A percentile compares a stretch with the other conserved stretches of the same genome.
These are phyloP conservation scores for Solenodon paradoxus DNA, from an alignment of 2,113 vertebrate species.

Conservation along the genomic window DNA sequence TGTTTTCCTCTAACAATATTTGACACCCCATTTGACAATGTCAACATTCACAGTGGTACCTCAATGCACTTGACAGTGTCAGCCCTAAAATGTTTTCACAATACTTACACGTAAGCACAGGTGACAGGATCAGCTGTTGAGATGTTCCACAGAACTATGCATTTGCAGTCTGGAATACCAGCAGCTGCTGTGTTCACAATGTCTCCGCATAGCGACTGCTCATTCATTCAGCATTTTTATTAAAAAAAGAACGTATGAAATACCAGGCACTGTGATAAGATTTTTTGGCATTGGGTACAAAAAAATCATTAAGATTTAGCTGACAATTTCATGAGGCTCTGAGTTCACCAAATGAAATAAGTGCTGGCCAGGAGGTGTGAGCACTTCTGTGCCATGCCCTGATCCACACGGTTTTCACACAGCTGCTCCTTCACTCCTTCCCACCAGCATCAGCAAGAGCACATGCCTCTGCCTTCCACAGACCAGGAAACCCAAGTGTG, in stretches of 20 bases:
- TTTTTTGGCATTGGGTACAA: neutral
- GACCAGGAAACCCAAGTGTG: neutral
- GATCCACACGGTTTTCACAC: neutral
- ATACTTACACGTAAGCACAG: slow-evolving; percentile 19
- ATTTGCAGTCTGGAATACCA: neutral
- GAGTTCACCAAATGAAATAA: neutral
- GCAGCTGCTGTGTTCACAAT: neutral
- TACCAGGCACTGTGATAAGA: neutral
- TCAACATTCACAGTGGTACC: slow-evolving; percentile 59
- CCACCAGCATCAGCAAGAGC: neutral
- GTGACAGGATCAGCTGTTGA: slow-evolving; percentile 61
- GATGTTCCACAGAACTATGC: neutral
- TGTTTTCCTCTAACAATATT: slow-evolving; percentile 51
- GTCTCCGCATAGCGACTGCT: neutral
- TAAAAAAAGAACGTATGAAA: neutral
- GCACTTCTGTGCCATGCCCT: neutral
- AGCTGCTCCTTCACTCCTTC: neutral
- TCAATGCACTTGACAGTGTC: slow-evolving; percentile 60
- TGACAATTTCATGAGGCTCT: neutral
- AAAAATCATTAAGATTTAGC: slow-evolving; percentile 41
- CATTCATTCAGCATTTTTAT: neutral
- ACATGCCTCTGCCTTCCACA: neutral
- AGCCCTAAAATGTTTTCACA: slow-evolving; percentile 62
- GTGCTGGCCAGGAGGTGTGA: neutral
- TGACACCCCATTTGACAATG: slow-evolving; percentile 63